Evolutionary conservation across 2,797 vertebrate species (phyloP), one percentile per base, ranked within the genome.

Genomic region (Simalia tracyae): DNA sequence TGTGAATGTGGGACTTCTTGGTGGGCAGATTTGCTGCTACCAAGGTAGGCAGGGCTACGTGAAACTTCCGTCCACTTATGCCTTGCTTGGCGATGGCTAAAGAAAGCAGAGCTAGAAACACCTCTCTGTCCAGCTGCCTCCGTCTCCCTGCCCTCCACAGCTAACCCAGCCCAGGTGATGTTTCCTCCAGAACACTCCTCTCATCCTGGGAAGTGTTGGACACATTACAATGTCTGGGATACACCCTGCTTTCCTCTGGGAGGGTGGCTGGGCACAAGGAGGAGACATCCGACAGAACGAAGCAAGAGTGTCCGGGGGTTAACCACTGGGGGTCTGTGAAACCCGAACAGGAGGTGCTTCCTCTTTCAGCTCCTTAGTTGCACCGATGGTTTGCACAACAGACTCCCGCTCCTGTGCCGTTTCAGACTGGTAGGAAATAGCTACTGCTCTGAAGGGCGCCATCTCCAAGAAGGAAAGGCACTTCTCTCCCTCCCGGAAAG

Each of bases 321-420:
- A n/a, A 66, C 54, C 66, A 22, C 42, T 28, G 54, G 42, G 42
- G 15, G 5, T 6, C 11, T 64, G 36, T 2, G 12, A 28, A 46
- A 26, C 50, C 24, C 59, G 50, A 88, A 88, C 12, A 28, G 42
- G n/a, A 66, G 87, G 12, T 91, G 85, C 91, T 24, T 89, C 93
- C 60, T 3, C 1, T 0, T 0, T 56, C 90, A 6, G n/a, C 89
- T 92, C 66, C 36, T 56, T 50, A 9, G 8, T 72, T 61, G 2
- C 57, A 57, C 22, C 59, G 63, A 63, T 63, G 61, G 85, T 60
- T 8, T 10, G 8, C 81, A 92, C 92, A 88, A 24, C 24, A 54
- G 6, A 91, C 93, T 89, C 17, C 9, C 86, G 72, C 89, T 3
- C 14, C 84, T 12, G 57, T 76, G 12, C 56, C 31, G 12, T 72